A percentile compares a stretch with the other conserved stretches of the same genome.
Evolutionary conservation across 2,113 vertebrate species (phyloP).

Genomic region (Mionectes macconnelli): DNA sequence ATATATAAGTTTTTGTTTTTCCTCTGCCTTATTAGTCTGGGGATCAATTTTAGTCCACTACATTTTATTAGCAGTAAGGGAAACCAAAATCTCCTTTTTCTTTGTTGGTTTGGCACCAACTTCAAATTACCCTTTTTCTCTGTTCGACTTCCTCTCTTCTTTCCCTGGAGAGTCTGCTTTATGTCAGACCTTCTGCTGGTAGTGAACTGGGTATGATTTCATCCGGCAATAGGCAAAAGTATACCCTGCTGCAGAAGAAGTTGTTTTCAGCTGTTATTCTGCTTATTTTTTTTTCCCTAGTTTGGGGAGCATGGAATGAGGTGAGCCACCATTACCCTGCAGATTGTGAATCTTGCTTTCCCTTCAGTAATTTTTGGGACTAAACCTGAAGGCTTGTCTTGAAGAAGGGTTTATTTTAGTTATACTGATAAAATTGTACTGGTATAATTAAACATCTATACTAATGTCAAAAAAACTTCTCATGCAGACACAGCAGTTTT

Average conservation of each 20-base stretch:
- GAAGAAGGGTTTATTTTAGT: not conserved
- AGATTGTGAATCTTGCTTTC: not conserved
- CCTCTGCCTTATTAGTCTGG: not conserved
- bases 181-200: slow-evolving; percentile 11
- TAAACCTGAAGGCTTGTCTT: slow-evolving; percentile 1
- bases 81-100: slow-evolving; percentile 1
- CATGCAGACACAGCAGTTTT: not conserved
- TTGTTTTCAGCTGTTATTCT: not conserved
- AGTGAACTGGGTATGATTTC: slow-evolving; percentile 1
- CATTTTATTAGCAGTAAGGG: slow-evolving; percentile 29
- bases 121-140: slow-evolving; percentile 4
- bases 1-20: slow-evolving; percentile 36
- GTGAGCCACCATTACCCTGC: not conserved
- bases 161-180: not conserved
- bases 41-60: slow-evolving; percentile 11
- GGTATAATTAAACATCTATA: not conserved
- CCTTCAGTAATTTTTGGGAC: not conserved
- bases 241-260: not conserved
- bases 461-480: not conserved
- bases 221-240: not conserved
- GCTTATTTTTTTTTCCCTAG: not conserved
- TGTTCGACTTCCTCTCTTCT: not conserved
- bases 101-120: slow-evolving; percentile 13
- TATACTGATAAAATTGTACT: not conserved
- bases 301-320: not conserved